Conservation (phyloP, 2,797 vertebrate species). For the Artibeus jamaicensis region DNA sequence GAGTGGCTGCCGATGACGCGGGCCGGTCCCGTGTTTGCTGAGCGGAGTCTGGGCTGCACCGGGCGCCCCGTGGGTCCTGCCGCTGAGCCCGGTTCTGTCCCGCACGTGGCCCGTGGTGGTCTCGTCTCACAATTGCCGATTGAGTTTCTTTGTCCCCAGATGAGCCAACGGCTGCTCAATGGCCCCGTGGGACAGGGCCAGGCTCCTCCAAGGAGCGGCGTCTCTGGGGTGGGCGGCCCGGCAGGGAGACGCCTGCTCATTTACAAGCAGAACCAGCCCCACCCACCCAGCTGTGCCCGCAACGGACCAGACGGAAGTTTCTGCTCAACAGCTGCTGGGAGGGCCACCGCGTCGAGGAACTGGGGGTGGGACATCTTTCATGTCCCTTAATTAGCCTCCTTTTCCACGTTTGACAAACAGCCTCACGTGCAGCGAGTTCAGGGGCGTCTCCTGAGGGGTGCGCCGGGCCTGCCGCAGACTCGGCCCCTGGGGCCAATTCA, state of each 20-base stretch:
- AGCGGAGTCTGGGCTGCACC: not conserved
- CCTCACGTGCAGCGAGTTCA: not conserved
- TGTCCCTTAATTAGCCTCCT: not conserved
- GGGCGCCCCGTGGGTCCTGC: fast-evolving
- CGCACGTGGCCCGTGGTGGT: fast-evolving
- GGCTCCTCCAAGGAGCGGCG: fast-evolving
- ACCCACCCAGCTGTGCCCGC: fast-evolving
- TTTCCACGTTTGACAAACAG: not conserved
- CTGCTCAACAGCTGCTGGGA: not conserved
- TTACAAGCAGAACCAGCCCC: not conserved
- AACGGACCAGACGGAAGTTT: not conserved
- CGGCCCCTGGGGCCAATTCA: no score
- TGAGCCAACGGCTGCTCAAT: not conserved
- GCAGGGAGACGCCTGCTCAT: not conserved
- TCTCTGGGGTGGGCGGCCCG: not conserved
- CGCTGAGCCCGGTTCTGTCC: fast-evolving
- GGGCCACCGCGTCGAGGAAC: not conserved
- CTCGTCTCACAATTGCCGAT: not conserved
- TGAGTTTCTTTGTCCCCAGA: not conserved
- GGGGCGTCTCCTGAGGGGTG: no score
- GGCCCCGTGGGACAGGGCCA: no score
- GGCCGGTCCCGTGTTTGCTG: fast-evolving
- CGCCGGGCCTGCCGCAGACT: no score
- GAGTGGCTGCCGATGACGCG: fast-evolving
- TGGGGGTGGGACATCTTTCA: not conserved